phyloP scores from a whole-genome alignment of 2,797 vertebrate genomes.

The Molossus alvarezi region DNA sequence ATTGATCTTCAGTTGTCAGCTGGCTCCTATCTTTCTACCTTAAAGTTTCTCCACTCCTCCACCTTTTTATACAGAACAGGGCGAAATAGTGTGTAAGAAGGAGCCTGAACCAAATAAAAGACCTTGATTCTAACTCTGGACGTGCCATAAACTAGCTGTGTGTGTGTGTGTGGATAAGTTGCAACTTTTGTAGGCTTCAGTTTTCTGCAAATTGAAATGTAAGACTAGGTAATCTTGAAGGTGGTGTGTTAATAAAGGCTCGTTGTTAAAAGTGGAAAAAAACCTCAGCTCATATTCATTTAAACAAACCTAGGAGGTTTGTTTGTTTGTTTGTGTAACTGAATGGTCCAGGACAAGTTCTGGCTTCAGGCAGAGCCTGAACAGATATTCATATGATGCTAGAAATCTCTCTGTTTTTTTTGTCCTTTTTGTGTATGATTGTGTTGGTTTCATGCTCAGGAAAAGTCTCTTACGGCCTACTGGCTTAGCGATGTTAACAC shows the following conservation, averaged over 20 bases:
- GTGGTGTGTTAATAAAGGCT: background rate
- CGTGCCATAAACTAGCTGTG: background rate
- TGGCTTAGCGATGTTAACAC: background rate
- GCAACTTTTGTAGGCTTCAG: background rate
- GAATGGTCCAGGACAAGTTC: background rate
- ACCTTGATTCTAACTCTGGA: conserved; percentile 7
- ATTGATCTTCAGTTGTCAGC: conserved; percentile 31
- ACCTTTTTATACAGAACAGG: conserved; percentile 39
- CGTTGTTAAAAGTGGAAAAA: background rate
- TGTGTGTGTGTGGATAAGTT: background rate
- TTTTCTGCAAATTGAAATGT: conserved; percentile 32
- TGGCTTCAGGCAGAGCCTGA: background rate
- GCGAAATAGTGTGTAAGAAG: background rate
- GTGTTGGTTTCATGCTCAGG: background rate
- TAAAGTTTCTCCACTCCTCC: conserved; percentile 17
- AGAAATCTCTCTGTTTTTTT: background rate
- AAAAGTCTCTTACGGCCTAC: background rate
- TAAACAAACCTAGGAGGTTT: background rate
- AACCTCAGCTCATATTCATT: background rate
- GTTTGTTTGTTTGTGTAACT: background rate
- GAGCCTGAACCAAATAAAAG: background rate
- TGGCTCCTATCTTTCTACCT: background rate
- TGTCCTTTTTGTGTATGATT: background rate
- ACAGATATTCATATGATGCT: background rate
- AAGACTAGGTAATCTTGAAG: background rate